Base-by-base conservation (phyloP, 2,888 invertebrate species). In the Mythimna pallens region DNA sequence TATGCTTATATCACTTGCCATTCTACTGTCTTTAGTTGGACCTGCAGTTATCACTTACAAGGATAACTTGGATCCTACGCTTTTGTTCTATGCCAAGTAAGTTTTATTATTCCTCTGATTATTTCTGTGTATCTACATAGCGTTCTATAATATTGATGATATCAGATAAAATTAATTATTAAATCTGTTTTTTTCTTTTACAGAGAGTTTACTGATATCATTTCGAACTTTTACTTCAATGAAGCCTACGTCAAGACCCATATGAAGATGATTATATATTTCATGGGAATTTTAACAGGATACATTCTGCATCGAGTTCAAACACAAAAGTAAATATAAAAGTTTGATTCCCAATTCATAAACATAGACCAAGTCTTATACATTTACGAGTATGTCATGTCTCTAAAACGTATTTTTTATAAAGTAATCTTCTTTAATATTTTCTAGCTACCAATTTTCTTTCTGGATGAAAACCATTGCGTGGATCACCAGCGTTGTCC, bases 221-320 rank as follows among this genome's bases (percentile, higher is more conserved):
- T 97, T 4, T 92, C 93, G 2, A 98, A 98, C 86, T 92, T 92
- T 67, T 98, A 97, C 86, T 98, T 97, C 87, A 95, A 95, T 58
- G 96, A 95, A 72, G 97, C 96, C 0, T 98, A 98, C 83, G 97
- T 98, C n/a, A 98, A 97, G 90, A 98, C 98, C 0, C 98, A 98
- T 82, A 97, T 98, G 97, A 97, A 98, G 87, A 97, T 97, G 83
- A 97, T 97, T n/a, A 97, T 97, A 0, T 98, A 98, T 87, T 97
- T 97, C 76, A 96, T 97, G 87, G 98, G 98, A 8, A 89, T 98
- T 64, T 83, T 97, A 20, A 97, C 97, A 20, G 98, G 98, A 47
- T 98, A 97, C 84, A 88, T 97, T 25, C 93, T 97, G 8, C 97
- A 98, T 91, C 93, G 96, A 78, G 95, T 98, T 74, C 97, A 98